Base-by-base conservation (phyloP, 2,797 vertebrate genomes). In the Halcyon badia region DNA sequence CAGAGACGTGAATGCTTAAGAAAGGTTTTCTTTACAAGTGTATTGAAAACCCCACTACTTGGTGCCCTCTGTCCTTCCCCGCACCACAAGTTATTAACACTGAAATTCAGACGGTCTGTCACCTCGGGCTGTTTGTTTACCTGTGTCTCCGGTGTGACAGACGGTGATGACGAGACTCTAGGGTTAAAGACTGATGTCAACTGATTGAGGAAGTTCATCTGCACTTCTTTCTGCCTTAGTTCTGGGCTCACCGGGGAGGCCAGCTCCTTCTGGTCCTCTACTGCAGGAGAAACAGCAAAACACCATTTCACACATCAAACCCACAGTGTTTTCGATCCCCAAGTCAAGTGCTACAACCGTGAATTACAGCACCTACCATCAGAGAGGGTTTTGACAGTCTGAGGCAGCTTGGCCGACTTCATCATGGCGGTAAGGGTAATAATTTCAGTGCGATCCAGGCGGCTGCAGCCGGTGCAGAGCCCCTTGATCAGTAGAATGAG, bases 341-440 rank as follows among this genome's bases (percentile, higher is more conserved):
- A 19, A 57, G 52, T 68, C n/a, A 51, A 84, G 58, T 11, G 44
- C 21, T 31, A 51, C 2, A 35, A 39, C 14, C 3, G 4, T 1
- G 5, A 52, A 26, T 41, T 11, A 33, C 42, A 57, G 9, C 13
- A 39, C 98, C 97, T 95, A 99, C 99, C 99, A 76, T 99, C 99
- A 71, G 99, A 99, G 89, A 99, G 99, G 4, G 99, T 99, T 98
- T 99, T 99, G 97, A 99, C 98, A 16, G 99, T 99, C 97, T 99
- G 99, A 68, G 99, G 99, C 97, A 99, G 98, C 97, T 99, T 99
- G 95, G 99, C 99, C 12, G 99, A 99, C 94, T 99, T 99, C 99
- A 99, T 99, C 99, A 99, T 99, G 9, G 99, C 99, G 21, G 99
- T 99, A 96, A 99, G 99, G 44, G 99, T 99, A 94, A 99, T 99